phyloP scores from a whole-genome alignment of 2,888 invertebrate species.

The Polia nebulosa region DNA sequence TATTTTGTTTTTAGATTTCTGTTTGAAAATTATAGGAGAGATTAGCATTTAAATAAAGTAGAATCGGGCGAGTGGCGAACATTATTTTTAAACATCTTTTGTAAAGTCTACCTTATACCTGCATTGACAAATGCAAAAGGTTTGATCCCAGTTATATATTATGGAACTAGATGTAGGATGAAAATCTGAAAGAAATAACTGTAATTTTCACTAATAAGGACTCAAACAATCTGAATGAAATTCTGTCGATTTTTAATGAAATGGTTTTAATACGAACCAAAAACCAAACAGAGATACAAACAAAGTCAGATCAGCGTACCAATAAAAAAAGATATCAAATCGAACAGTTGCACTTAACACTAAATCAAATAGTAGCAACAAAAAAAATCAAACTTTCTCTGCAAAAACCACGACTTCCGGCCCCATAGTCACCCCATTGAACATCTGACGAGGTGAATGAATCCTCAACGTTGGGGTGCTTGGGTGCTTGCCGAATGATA shows the following conservation, averaged over 20 bases:
- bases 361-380: slow-evolving; percentile 80
- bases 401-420: slow-evolving; percentile 83
- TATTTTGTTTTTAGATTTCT: neutral
- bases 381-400: slow-evolving; percentile 78
- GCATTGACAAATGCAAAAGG: too few relatives aligned
- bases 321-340: slow-evolving; percentile 22
- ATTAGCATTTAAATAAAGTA: neutral
- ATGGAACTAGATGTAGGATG: too few relatives aligned
- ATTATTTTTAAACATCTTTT: too few relatives aligned
- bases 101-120: too few relatives aligned
- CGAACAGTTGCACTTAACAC: slow-evolving; percentile 68
- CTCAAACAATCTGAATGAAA: too few relatives aligned
- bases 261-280: too few relatives aligned
- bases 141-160: too few relatives aligned
- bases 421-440: slow-evolving; percentile 84
- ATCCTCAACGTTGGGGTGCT: slow-evolving; percentile 82
- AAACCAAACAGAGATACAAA: neutral
- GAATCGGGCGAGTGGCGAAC: too few relatives aligned
- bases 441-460: slow-evolving; percentile 91
- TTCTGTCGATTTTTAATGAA: too few relatives aligned
- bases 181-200: too few relatives aligned
- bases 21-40: neutral
- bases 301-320: neutral
- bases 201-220: too few relatives aligned
- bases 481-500: slow-evolving; percentile 83